phyloP scores from a whole-genome alignment of 2,888 invertebrate species.

The Drosophila histrio region DNA sequence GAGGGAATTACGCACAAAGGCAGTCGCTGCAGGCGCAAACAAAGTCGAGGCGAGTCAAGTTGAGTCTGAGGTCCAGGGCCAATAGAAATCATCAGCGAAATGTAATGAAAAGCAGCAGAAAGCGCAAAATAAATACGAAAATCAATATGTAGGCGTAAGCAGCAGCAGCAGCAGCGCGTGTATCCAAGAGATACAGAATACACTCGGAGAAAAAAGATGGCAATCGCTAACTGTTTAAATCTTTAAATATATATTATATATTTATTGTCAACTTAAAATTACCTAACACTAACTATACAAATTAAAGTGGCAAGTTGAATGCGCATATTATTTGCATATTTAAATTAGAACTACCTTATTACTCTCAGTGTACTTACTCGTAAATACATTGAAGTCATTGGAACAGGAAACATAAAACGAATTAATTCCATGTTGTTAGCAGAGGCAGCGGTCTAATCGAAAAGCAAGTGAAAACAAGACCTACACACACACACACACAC shows the following conservation, averaged over 20 bases:
- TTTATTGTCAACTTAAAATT: too few species aligned
- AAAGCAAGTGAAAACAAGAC: constrained; percentile 74
- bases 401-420: constrained; percentile 77
- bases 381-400: constrained; percentile 39
- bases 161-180: constrained; percentile 43
- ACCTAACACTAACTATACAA: too few species aligned
- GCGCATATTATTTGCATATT: background rate
- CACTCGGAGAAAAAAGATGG: background rate
- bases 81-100: constrained; percentile 66
- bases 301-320: background rate
- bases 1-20: constrained; percentile 43
- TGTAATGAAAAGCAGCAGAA: constrained; percentile 70
- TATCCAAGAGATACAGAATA: constrained; percentile 54
- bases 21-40: constrained; percentile 48
- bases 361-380: constrained; percentile 4
- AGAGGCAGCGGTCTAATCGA: constrained; percentile 66
- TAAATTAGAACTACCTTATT: background rate
- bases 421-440: constrained; percentile 72
- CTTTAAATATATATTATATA: too few species aligned
- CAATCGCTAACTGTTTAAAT: too few species aligned
- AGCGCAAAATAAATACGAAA: constrained; percentile 74
- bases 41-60: constrained; percentile 18
- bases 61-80: constrained; percentile 38
- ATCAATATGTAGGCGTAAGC: constrained; percentile 79
- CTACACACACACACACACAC: background rate